Conservation (phyloP, 2,113 vertebrate species). For the Xenopus laevis region DNA sequence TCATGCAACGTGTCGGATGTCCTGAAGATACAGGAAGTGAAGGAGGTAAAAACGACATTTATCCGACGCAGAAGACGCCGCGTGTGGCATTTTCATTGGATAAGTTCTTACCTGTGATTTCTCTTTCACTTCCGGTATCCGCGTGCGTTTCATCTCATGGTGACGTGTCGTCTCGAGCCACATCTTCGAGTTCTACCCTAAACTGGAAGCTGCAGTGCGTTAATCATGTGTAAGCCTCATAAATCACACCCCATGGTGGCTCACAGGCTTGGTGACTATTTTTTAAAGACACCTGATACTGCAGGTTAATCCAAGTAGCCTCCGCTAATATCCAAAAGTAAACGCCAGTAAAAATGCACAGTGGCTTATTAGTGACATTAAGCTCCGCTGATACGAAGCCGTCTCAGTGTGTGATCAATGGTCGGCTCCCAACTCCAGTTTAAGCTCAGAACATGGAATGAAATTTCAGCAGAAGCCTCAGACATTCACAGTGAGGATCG, state of each 20-base stretch:
- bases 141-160: too few relatives aligned
- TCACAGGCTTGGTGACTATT: constrained; percentile 4
- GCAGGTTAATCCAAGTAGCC: constrained; percentile 23
- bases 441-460: constrained; percentile 20
- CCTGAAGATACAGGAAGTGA: too few relatives aligned
- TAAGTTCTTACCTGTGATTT: too few relatives aligned
- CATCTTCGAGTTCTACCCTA: too few relatives aligned
- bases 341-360: constrained; percentile 11
- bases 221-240: constrained; percentile 13
- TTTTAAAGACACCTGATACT: background rate
- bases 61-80: too few relatives aligned
- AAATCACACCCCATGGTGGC: constrained; percentile 7
- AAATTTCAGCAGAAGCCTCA: constrained; percentile 23
- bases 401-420: constrained; percentile 5
- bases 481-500: constrained; percentile 38
- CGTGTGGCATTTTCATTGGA: too few relatives aligned
- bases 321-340: constrained; percentile 31
- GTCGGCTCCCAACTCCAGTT: constrained; percentile 11
- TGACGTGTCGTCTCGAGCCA: too few relatives aligned
- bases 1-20: too few relatives aligned
- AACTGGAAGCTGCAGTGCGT: background rate
- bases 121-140: too few relatives aligned
- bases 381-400: background rate
- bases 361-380: background rate
- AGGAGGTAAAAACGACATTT: too few relatives aligned